phyloP scores from a whole-genome alignment of 2,888 invertebrate species.

The Hirtodrosophila duncani region DNA sequence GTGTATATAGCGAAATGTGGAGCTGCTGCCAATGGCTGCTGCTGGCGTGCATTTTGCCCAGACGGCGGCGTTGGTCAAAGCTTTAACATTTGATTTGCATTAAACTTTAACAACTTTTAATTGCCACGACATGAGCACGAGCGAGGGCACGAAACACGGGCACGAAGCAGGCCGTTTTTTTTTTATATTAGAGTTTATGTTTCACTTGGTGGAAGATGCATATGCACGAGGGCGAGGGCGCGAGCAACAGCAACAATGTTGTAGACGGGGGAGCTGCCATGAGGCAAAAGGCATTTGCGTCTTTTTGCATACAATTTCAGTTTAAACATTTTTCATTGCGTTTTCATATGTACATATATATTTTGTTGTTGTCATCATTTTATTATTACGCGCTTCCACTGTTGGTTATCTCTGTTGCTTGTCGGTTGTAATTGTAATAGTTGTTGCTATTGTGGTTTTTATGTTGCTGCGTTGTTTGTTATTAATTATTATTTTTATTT shows the following conservation, averaged over 20 bases:
- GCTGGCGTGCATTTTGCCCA: conserved; percentile 61
- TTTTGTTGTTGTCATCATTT: no score
- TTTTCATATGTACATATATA: no score
- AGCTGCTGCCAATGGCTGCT: conserved; percentile 25
- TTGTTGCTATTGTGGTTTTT: conserved; percentile 46
- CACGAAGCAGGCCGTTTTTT: no score
- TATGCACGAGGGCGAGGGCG: no score
- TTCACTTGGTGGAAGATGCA: no score
- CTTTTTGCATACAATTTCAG: conserved; percentile 25
- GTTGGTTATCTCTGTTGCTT: no score
- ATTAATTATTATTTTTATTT: conserved; percentile 71
- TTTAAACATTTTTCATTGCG: conserved; percentile 55
- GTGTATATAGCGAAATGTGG: conserved; percentile 32
- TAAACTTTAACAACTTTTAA: conserved; percentile 38
- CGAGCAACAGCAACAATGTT: neutral
- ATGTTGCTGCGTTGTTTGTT: conserved; percentile 44
- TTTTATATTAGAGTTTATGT: no score
- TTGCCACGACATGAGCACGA: conserved; percentile 55
- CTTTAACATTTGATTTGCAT: conserved; percentile 18
- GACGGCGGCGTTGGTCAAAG: no score
- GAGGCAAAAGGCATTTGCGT: conserved; percentile 32
- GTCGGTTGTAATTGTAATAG: no score
- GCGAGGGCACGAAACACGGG: conserved; percentile 19
- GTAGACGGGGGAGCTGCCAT: neutral
- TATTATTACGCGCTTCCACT: no score